phyloP scores from a whole-genome alignment of 2,113 vertebrate species.

The Mirza zaza region DNA sequence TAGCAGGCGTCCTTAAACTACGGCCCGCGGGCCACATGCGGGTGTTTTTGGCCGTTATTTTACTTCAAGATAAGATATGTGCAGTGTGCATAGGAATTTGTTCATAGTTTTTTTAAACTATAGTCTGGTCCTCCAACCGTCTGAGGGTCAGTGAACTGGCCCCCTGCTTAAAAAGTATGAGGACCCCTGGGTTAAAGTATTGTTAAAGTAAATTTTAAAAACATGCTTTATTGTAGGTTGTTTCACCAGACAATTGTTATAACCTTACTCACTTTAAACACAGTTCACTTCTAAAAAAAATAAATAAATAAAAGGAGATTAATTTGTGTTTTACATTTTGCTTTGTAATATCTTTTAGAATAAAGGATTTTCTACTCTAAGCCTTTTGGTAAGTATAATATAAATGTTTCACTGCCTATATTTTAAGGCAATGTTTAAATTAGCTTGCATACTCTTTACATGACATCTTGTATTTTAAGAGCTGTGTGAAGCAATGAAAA shows the following conservation, averaged over 20 bases:
- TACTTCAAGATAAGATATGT: too few relatives aligned
- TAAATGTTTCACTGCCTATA: not conserved
- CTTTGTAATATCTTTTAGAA: not conserved
- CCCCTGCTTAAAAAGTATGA: too few relatives aligned
- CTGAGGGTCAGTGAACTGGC: too few relatives aligned
- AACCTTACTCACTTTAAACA: constrained; percentile 10
- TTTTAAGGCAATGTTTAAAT: constrained; percentile 46
- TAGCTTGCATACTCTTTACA: constrained; percentile 48
- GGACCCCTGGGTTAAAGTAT: too few relatives aligned
- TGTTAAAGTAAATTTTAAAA: not conserved
- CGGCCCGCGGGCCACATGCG: too few relatives aligned
- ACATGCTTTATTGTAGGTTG: not conserved
- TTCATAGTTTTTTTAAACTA: too few relatives aligned
- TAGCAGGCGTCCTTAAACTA: too few relatives aligned
- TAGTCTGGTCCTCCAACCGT: too few relatives aligned
- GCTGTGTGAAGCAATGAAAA: constrained; percentile 54
- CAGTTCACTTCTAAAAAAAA: constrained; percentile 9
- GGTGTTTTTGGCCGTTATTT: too few relatives aligned
- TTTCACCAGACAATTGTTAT: not conserved
- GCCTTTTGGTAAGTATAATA: constrained; percentile 18
- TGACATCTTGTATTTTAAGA: constrained; percentile 57
- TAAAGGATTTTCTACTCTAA: not conserved
- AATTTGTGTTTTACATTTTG: not conserved
- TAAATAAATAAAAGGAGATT: too few relatives aligned
- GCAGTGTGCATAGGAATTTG: too few relatives aligned